Conservation (phyloP, 2,888 invertebrate genomes). For the Pseudococcus viburni region DNA sequence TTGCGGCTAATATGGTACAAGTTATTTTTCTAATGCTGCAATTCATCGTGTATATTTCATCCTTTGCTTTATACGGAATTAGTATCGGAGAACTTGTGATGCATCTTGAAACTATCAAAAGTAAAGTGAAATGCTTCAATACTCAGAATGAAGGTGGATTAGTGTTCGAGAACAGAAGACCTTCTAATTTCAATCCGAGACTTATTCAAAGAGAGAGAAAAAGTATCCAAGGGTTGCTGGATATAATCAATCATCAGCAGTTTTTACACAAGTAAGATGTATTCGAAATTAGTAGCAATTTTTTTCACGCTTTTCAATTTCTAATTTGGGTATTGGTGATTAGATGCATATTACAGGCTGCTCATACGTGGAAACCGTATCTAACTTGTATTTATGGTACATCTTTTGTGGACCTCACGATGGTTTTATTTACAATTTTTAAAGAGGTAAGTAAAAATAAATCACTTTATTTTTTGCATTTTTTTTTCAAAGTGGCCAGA, state of each 20-base stretch:
- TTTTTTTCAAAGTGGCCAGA: too few relatives aligned
- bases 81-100: background rate
- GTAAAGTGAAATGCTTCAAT: background rate
- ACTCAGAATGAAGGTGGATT: background rate
- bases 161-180: background rate
- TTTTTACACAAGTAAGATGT: background rate
- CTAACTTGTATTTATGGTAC: background rate
- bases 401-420: background rate
- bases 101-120: background rate
- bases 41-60: background rate
- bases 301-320: too few relatives aligned
- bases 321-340: background rate
- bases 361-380: background rate
- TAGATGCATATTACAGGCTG: background rate
- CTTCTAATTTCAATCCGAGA: slow-evolving; percentile 1
- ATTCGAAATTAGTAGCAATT: background rate
- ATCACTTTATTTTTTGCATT: too few relatives aligned
- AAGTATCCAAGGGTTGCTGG: background rate
- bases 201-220: background rate
- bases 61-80: background rate
- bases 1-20: background rate
- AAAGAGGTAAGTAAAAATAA: background rate
- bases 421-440: background rate
- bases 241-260: background rate
- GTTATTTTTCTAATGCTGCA: background rate